These are phyloP conservation scores for Steinernema feltiae DNA, from an alignment of 1,140 invertebrate genomes.

Conservation along the genomic window DNA sequence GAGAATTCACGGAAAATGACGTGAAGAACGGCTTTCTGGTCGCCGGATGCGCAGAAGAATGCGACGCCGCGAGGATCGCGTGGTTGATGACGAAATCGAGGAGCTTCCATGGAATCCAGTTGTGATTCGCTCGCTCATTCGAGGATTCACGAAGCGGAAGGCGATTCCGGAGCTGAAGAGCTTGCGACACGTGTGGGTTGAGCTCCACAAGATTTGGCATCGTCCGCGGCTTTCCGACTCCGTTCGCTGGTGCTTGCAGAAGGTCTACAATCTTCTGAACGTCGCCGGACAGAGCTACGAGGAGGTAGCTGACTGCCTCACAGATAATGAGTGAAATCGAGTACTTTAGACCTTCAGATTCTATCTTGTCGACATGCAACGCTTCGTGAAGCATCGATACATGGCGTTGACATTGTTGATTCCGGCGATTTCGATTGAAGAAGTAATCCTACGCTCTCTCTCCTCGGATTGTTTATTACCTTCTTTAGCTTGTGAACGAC, in stretches of 20 bases:
- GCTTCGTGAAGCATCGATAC: background rate
- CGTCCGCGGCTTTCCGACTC: background rate
- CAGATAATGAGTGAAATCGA: background rate
- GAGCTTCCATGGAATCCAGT: background rate
- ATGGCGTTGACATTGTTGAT: background rate
- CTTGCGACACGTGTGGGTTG: background rate
- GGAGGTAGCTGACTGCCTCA: background rate
- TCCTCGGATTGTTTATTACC: background rate
- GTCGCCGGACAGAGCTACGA: background rate
- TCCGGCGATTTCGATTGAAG: background rate
- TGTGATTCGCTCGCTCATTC: background rate
- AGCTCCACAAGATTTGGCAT: slow-evolving; percentile 5
- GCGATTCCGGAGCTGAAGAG: background rate
- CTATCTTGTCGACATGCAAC: background rate
- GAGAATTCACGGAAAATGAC: background rate
- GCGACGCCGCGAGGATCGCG: background rate
- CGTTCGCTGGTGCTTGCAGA: background rate
- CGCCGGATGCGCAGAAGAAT: background rate
- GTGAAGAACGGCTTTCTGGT: background rate
- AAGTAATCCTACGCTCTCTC: background rate
- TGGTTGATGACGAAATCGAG: background rate
- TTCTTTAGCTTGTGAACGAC: background rate
- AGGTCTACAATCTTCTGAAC: background rate
- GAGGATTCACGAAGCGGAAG: background rate
- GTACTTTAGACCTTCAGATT: background rate